phyloP scores from a whole-genome alignment of 2,113 vertebrate genomes.

The Heloderma charlesbogerti region DNA sequence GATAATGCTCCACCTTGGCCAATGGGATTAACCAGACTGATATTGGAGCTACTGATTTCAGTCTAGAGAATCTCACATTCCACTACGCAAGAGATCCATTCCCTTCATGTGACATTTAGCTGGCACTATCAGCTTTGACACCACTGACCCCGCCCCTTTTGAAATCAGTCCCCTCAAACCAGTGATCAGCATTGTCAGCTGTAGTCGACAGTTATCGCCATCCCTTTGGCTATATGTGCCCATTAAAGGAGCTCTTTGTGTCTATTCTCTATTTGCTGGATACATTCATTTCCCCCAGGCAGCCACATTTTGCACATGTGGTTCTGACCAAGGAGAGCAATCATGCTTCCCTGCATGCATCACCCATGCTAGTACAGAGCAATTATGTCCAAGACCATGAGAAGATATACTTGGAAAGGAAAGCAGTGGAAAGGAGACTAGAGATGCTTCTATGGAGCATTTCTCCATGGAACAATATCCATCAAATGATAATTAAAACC shows the following conservation, averaged over 20 bases:
- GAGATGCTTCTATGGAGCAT: neutral
- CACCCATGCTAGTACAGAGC: neutral
- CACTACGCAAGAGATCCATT: neutral
- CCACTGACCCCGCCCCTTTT: neutral
- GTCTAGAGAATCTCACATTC: neutral
- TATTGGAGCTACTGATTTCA: neutral
- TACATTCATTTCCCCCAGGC: neutral
- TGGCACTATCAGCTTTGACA: neutral
- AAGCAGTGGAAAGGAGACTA: conserved; percentile 13
- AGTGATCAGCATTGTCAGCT: neutral
- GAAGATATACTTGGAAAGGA: conserved; percentile 7
- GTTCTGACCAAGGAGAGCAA: neutral
- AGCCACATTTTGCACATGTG: neutral
- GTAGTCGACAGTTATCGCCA: neutral
- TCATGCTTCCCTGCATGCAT: neutral
- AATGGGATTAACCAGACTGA: neutral
- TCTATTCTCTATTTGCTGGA: neutral
- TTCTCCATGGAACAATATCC: conserved; percentile 25
- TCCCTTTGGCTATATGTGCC: neutral
- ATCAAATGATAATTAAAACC: conserved; percentile 22
- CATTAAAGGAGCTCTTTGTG: neutral
- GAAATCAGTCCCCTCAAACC: neutral
- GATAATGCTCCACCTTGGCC: neutral
- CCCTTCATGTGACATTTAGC: neutral
- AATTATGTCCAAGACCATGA: neutral